Conservation (phyloP, 2,113 vertebrate genomes). For the Nibea coibor region DNA sequence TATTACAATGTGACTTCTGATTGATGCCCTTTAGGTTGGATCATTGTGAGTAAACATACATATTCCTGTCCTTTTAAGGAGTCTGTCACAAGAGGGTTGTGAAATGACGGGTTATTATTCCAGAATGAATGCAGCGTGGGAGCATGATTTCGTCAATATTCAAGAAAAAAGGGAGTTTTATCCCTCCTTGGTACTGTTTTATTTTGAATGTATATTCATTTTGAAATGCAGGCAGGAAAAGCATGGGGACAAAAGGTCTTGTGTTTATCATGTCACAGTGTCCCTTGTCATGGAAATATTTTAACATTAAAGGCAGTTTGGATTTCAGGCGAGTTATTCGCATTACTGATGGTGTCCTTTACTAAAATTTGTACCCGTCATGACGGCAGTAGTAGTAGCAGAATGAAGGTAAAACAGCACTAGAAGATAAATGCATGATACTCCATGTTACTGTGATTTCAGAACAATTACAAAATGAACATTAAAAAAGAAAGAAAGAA, state of each 20-base stretch:
- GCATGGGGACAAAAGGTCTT: background rate
- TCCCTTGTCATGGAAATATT: background rate
- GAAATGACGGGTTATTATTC: constrained; percentile 29
- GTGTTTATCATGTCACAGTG: background rate
- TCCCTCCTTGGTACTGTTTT: background rate
- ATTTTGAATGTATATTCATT: background rate
- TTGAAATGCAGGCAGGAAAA: background rate
- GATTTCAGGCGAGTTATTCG: background rate
- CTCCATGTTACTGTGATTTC: background rate
- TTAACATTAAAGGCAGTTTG: background rate
- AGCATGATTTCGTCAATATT: background rate
- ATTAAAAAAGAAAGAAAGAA: background rate
- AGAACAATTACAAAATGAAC: background rate
- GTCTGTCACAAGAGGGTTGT: constrained; percentile 29
- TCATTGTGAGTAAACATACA: constrained; percentile 64
- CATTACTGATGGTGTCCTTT: background rate
- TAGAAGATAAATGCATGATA: background rate
- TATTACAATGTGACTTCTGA: constrained; percentile 76
- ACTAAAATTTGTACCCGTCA: background rate
- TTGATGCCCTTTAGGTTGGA: constrained; percentile 69
- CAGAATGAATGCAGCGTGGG: background rate
- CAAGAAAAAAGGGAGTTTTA: background rate
- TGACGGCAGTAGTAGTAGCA: background rate
- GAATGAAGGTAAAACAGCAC: background rate
- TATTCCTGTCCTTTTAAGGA: constrained; percentile 45